These are phyloP conservation scores for Acromyrmex heyeri DNA, from an alignment of 1,140 invertebrate genomes.

Conservation along the genomic window DNA sequence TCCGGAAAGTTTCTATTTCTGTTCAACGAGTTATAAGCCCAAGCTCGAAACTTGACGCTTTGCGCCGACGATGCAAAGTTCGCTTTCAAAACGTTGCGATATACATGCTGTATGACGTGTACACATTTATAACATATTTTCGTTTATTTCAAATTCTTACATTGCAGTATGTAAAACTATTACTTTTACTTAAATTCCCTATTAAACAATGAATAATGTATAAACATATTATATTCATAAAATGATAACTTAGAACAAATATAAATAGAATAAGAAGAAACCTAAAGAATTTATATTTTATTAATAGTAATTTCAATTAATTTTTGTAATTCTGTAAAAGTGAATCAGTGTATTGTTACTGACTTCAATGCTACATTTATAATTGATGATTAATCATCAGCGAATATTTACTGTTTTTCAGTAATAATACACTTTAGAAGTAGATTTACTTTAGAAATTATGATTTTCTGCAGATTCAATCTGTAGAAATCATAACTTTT, in stretches of 20 bases:
- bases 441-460: no score
- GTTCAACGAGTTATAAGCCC: constrained; percentile 22
- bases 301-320: not conserved
- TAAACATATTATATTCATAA: not conserved
- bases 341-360: no score
- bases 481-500: no score
- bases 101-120: not conserved
- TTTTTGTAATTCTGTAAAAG: not conserved
- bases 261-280: not conserved
- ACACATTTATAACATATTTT: not conserved
- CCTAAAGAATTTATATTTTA: not conserved
- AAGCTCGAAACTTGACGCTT: constrained; percentile 3
- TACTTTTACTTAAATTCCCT: not conserved
- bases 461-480: no score
- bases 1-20: constrained; percentile 30
- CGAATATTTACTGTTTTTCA: no score
- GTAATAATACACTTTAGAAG: no score
- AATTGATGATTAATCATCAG: no score
- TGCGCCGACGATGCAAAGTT: not conserved
- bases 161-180: not conserved
- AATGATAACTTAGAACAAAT: not conserved
- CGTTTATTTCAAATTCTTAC: not conserved
- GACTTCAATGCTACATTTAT: no score
- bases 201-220: not conserved
- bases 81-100: constrained; percentile 30